Percentiles rank a stretch among this genome's conserved stretches.
These are phyloP conservation scores for Leptocoma aspasia DNA, from an alignment of 2,113 vertebrate species.

Conservation along the genomic window DNA sequence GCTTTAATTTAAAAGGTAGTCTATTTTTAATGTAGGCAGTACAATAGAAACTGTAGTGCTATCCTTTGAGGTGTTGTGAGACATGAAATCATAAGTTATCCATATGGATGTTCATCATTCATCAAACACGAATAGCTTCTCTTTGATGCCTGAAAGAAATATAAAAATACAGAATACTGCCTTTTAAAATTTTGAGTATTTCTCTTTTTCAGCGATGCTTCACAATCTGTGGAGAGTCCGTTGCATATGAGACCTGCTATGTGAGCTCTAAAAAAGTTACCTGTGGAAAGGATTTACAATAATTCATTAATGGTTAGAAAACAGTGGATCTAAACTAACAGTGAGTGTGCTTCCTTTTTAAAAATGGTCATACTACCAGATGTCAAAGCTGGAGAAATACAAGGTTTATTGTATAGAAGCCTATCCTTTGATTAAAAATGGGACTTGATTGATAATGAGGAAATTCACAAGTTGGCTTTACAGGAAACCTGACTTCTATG, in stretches of 20 bases:
- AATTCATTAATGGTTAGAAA: not conserved
- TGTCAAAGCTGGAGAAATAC: not conserved
- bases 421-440: not conserved
- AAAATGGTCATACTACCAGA: not conserved
- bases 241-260: not conserved
- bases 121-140: not conserved
- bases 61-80: not conserved
- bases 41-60: not conserved
- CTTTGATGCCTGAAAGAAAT: not conserved
- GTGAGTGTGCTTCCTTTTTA: not conserved
- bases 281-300: not conserved
- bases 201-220: not conserved
- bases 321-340: not conserved
- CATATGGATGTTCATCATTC: not conserved
- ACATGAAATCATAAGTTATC: not conserved
- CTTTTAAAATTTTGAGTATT: not conserved
- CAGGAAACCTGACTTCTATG: constrained; percentile 23
- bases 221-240: not conserved
- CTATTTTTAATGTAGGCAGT: not conserved
- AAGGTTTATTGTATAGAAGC: not conserved
- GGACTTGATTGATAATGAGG: not conserved
- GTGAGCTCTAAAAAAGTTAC: not conserved
- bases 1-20: not conserved
- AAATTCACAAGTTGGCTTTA: not conserved
- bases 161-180: not conserved